A percentile compares a stretch with the other conserved stretches of the same genome.
These are phyloP conservation scores for Lepus townsendii DNA, from an alignment of 2,797 vertebrate species.

Conservation along the genomic window DNA sequence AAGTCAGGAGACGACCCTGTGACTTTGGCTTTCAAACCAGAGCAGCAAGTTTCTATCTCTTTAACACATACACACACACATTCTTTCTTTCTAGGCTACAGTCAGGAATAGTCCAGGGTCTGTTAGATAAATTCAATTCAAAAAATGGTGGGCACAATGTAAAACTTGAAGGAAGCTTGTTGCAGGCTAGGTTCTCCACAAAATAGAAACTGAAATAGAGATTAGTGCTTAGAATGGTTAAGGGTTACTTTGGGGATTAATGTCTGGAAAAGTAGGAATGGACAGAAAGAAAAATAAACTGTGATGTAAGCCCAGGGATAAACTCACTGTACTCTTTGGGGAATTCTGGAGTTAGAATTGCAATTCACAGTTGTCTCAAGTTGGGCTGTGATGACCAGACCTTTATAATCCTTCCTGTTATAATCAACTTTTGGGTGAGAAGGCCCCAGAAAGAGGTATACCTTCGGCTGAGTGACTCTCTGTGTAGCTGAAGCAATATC, in stretches of 20 bases:
- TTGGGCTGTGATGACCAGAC: not conserved
- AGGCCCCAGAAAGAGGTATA: not conserved
- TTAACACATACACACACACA: not conserved
- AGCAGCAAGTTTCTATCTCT: constrained; percentile 5
- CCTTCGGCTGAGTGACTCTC: not conserved
- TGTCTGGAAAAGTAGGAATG: not conserved
- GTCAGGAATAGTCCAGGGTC: not conserved
- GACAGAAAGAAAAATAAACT: not conserved
- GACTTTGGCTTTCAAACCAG: not conserved
- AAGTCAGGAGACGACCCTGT: not conserved
- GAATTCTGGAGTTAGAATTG: not conserved
- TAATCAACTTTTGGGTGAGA: not conserved
- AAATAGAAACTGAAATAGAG: not conserved
- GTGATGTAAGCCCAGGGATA: not conserved
- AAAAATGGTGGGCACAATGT: not conserved
- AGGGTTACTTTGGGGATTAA: not conserved
- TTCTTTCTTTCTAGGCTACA: not conserved
- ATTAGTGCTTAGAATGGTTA: not conserved
- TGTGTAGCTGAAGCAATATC: not conserved
- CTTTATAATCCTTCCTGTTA: not conserved
- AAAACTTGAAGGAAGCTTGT: not conserved
- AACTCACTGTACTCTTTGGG: not conserved
- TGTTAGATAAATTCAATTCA: not conserved
- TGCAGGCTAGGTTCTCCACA: not conserved
- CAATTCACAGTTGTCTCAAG: not conserved